Conservation (phyloP, 2,797 vertebrate species). For the Atherinosoma microstoma region DNA sequence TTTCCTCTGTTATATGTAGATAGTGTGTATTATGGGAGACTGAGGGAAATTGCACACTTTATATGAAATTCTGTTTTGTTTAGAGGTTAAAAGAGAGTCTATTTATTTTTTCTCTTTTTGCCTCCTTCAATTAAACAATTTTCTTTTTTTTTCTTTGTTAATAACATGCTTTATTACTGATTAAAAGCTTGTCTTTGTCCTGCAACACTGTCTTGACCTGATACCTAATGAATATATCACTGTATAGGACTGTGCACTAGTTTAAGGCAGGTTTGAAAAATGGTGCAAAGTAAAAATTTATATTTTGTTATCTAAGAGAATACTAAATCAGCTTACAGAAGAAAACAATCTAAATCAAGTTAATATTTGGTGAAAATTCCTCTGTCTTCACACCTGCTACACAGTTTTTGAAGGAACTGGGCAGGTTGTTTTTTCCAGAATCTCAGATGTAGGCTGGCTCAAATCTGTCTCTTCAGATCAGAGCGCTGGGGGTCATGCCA, state of each 20-base stretch:
- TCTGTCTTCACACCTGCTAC: not conserved
- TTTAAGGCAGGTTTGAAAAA: not conserved
- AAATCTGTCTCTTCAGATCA: not conserved
- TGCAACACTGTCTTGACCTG: constrained; percentile 18
- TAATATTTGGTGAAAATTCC: not conserved
- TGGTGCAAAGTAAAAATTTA: not conserved
- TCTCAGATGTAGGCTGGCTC: not conserved
- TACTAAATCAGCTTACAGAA: not conserved
- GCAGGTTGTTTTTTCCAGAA: not conserved
- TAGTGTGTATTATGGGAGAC: not conserved
- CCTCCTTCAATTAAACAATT: no score
- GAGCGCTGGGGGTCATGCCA: not conserved
- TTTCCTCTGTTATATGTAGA: not conserved
- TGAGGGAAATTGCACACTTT: not conserved
- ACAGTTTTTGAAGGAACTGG: no score
- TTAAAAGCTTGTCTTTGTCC: constrained; percentile 18
- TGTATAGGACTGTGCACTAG: not conserved
- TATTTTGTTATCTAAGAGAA: not conserved
- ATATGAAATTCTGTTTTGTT: not conserved
- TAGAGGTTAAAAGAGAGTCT: not conserved
- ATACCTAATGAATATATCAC: constrained; percentile 35
- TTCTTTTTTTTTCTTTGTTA: not conserved
- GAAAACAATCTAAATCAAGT: not conserved
- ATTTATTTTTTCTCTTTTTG: not conserved
- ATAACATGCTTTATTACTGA: not conserved